phyloP scores from a whole-genome alignment of 2,113 vertebrate species.

The Guaruba guarouba region DNA sequence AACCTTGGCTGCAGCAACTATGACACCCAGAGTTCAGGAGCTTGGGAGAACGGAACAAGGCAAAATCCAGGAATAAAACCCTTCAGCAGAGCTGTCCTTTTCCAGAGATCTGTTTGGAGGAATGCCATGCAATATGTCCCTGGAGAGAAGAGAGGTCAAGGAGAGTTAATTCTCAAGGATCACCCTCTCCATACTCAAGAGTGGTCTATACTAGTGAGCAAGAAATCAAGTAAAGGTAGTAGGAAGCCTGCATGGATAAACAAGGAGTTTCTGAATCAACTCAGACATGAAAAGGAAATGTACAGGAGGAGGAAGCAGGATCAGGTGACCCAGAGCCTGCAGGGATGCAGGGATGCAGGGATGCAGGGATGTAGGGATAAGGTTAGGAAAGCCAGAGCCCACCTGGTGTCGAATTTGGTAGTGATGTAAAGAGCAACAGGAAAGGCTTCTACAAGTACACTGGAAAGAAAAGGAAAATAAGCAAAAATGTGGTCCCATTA shows the following conservation, averaged over 20 bases:
- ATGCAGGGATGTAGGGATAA: not conserved
- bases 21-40: not conserved
- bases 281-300: not conserved
- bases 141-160: not conserved
- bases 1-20: not conserved
- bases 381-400: not conserved
- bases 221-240: not conserved
- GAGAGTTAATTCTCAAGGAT: not conserved
- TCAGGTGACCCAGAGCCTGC: not conserved
- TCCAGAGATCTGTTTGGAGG: not conserved
- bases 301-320: not conserved
- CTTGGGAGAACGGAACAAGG: not conserved
- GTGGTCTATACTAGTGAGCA: not conserved
- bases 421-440: not conserved
- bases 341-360: no score
- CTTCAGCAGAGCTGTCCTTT: not conserved
- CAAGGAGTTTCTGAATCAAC: not conserved
- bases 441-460: not conserved
- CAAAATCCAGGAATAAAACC: not conserved
- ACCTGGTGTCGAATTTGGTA: not conserved
- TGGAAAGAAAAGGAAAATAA: not conserved
- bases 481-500: not conserved
- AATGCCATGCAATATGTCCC: not conserved
- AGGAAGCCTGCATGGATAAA: not conserved
- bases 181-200: not conserved